Evolutionary conservation across 2,797 vertebrate species (phyloP), one percentile per base, ranked within the genome.

Genomic region (Tangara arthus): DNA sequence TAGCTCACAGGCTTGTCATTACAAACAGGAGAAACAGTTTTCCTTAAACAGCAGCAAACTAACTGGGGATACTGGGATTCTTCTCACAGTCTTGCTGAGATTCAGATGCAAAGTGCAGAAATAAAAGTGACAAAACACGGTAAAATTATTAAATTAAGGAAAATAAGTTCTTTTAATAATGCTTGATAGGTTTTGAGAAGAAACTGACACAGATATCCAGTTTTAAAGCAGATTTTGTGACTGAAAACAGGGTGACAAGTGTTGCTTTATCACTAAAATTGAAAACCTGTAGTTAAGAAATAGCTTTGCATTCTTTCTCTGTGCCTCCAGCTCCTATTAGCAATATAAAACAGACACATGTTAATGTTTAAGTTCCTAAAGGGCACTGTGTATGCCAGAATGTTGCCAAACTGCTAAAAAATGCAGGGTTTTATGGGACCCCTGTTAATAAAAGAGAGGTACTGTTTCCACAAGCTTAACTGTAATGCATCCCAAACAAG

Each of bases 361-460:
- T 71, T 77, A 66, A 82, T 85, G 70, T 93, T 97, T 83, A 76
- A 77, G 28, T 96, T 97, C 95, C 95, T 96, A 69, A 97, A 97
- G 84, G 66, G 44, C 73, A 80, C 69, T 79, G 22, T 20, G 34
- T 84, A 47, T 94, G 82, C 76, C 66, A 80, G 55, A 82, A 90
- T 77, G 76, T 92, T 95, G 88, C 70, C 95, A 83, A 28, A 5
- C 44, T 78, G 65, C 66, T 92, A 44, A 92, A 71, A 97, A 96
- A 90, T 87, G 46, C 52, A 85, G 65, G 19, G 22, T 91, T 94
- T 97, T 92, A 93, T 97, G 80, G 68, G 70, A 73, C 87, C 69
- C 70, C 20, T 96, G 56, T 89, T 97, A 95, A 89, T 95, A 94
- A 95, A 59, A 82, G 56, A 52, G 89, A 87, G 84, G 77, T 89